These are phyloP conservation scores for Sorex fumeus DNA, from an alignment of 2,113 vertebrate species.

Conservation along the genomic window DNA sequence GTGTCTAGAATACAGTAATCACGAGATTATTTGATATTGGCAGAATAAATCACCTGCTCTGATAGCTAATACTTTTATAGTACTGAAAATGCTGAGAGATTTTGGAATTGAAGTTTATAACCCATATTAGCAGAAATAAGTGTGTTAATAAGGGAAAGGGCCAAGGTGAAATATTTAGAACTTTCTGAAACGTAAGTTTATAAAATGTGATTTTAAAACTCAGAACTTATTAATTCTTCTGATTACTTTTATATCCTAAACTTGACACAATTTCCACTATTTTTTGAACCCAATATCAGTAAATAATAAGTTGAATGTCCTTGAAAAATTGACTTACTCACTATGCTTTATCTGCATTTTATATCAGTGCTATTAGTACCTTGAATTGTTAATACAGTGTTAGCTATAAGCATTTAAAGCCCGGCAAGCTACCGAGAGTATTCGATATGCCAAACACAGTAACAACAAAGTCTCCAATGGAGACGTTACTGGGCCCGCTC, in stretches of 20 bases:
- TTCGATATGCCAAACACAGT: too few species aligned
- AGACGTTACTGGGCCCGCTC: too few species aligned
- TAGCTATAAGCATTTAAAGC: not conserved
- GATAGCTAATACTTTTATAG: not conserved
- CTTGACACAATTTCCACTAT: not conserved
- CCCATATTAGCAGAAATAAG: not conserved
- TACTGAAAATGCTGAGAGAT: not conserved
- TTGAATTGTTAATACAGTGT: not conserved
- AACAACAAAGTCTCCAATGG: too few species aligned
- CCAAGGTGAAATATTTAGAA: not conserved
- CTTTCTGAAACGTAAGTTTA: not conserved
- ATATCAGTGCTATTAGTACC: not conserved
- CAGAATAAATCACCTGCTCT: not conserved
- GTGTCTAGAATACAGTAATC: not conserved
- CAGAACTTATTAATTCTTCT: not conserved
- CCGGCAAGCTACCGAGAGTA: too few species aligned
- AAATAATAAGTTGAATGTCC: not conserved
- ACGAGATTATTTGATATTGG: not conserved
- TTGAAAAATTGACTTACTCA: not conserved
- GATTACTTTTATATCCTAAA: not conserved
- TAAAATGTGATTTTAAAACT: not conserved
- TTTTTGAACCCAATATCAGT: not conserved
- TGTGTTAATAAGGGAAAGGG: not conserved
- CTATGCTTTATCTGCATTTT: not conserved
- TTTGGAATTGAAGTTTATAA: conserved; percentile 2